A percentile compares a stretch with the other conserved stretches of the same genome.
phyloP scores from a whole-genome alignment of 2,888 invertebrate genomes.

The Elysia crispata region DNA sequence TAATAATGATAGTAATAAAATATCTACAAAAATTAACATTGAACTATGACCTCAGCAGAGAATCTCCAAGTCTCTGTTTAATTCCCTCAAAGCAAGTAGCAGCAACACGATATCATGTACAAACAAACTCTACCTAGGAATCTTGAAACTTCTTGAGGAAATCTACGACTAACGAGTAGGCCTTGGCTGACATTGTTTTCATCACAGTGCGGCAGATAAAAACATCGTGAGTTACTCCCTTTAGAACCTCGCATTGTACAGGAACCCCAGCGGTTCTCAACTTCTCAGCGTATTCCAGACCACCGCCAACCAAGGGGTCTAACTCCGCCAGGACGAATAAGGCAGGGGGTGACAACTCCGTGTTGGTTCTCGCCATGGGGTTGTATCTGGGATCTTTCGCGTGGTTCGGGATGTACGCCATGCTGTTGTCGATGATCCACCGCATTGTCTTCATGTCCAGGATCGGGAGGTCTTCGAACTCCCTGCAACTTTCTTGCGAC shows the following conservation, averaged over 20 bases:
- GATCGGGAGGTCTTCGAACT: slow-evolving; percentile 17
- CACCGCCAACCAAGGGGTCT: slow-evolving; percentile 34
- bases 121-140: too few relatives aligned
- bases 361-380: slow-evolving; percentile 40
- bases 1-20: too few relatives aligned
- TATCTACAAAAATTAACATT: too few relatives aligned
- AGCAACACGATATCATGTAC: too few relatives aligned
- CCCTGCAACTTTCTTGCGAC: neutral
- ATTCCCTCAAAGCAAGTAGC: too few relatives aligned
- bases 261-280: slow-evolving; percentile 32
- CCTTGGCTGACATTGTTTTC: slow-evolving; percentile 21
- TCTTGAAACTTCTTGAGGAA: slow-evolving; percentile 35
- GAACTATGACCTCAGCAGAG: too few relatives aligned
- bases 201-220: neutral
- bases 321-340: slow-evolving; percentile 40
- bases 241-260: slow-evolving; percentile 33
- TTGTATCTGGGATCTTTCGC: slow-evolving; percentile 35
- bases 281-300: slow-evolving; percentile 42
- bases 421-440: slow-evolving; percentile 11
- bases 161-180: slow-evolving; percentile 9
- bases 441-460: slow-evolving; percentile 19
- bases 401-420: slow-evolving; percentile 14
- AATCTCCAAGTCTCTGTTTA: too few relatives aligned
- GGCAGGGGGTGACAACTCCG: slow-evolving; percentile 37
- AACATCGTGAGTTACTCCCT: slow-evolving; percentile 37